phyloP scores from a whole-genome alignment of 1,140 invertebrate species.

The Antheraea pernyi region DNA sequence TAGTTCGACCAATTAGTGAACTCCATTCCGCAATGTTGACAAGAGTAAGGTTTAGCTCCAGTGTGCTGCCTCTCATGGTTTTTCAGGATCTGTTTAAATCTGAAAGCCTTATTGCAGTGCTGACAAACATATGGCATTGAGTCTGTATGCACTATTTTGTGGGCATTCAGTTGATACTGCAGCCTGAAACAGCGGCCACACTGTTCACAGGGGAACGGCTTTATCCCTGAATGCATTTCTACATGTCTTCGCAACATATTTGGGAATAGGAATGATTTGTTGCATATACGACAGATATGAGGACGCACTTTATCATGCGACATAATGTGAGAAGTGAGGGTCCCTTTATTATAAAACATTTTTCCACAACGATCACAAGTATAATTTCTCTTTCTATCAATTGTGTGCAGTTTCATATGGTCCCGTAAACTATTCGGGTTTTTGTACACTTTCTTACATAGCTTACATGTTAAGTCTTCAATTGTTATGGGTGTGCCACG shows the following conservation, averaged over 20 bases:
- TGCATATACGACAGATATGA: conserved; percentile 59
- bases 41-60: conserved; percentile 81
- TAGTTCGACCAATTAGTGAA: conserved; percentile 89
- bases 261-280: conserved; percentile 51
- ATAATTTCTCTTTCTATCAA: conserved; percentile 53
- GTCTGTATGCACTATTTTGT: conserved; percentile 87
- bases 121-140: conserved; percentile 89
- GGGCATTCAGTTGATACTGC: conserved; percentile 47
- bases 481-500: conserved; percentile 39
- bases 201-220: conserved; percentile 86
- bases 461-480: conserved; percentile 46
- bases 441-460: conserved; percentile 63
- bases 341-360: conserved; percentile 55
- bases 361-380: conserved; percentile 66
- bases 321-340: conserved; percentile 51
- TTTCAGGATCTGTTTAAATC: conserved; percentile 84
- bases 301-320: conserved; percentile 53
- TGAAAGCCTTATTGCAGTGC: conserved; percentile 85
- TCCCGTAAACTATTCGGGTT: conserved; percentile 50
- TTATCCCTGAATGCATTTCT: conserved; percentile 83
- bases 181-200: conserved; percentile 87
- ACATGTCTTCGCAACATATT: conserved; percentile 77
- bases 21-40: conserved; percentile 81
- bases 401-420: conserved; percentile 51
- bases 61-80: conserved; percentile 84